Evolutionary conservation across 1,140 invertebrate species (phyloP).

Genomic region (Paramacrobiotus metropolitanus): DNA sequence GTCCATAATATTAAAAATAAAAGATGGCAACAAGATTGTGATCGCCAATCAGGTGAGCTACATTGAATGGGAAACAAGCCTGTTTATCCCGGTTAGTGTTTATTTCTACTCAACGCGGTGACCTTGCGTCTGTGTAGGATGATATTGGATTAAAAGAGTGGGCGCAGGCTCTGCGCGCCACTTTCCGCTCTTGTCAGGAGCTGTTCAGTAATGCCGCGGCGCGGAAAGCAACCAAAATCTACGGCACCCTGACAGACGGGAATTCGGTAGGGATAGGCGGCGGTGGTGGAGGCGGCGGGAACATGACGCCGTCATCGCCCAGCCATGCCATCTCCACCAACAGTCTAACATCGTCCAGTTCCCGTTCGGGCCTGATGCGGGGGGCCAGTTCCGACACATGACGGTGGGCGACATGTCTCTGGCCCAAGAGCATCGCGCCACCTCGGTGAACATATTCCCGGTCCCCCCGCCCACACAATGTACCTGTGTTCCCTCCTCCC

Average conservation of each 20-base stretch:
- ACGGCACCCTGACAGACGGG: conserved; percentile 38
- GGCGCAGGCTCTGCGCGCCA: conserved; percentile 60
- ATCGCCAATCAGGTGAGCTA: conserved; percentile 65
- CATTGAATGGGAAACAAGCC: too few species aligned
- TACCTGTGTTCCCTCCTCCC: too few species aligned
- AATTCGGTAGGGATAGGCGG: background rate
- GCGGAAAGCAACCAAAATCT: conserved; percentile 85
- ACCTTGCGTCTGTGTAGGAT: conserved; percentile 16
- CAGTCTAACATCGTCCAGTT: background rate
- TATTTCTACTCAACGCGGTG: conserved; percentile 2
- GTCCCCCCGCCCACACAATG: too few species aligned
- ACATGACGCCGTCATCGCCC: background rate
- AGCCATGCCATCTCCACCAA: background rate
- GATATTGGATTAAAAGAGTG: conserved; percentile 53
- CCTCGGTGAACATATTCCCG: too few species aligned
- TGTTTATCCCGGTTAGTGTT: background rate
- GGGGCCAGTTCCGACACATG: background rate
- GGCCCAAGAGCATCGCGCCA: background rate
- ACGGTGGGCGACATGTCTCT: background rate
- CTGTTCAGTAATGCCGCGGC: conserved; percentile 76
- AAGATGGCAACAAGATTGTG: conserved; percentile 60
- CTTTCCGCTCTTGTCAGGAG: conserved; percentile 74
- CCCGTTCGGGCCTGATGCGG: background rate
- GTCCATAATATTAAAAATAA: conserved; percentile 64
- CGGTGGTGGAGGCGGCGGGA: background rate